Evolutionary conservation across 2,797 vertebrate genomes (phyloP).

Genomic region (Protosalanx chinensis): DNA sequence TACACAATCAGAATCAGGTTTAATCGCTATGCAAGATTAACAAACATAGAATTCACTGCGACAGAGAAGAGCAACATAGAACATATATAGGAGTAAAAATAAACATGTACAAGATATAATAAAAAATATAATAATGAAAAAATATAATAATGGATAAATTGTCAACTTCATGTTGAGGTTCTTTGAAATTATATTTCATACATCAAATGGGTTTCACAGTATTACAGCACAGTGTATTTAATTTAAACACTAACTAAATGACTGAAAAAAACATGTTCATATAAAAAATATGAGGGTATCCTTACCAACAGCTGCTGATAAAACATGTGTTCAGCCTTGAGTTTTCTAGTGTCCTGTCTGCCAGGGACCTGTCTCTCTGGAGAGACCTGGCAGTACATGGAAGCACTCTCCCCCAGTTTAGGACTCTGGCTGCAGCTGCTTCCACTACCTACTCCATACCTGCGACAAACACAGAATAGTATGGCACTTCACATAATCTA

Average conservation of each 20-base stretch:
- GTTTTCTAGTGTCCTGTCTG: slow-evolving; percentile 18
- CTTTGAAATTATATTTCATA: too few relatives aligned
- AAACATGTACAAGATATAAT: too few relatives aligned
- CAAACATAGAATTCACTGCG: too few relatives aligned
- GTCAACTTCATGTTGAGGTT: background rate
- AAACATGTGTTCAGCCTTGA: slow-evolving; percentile 72
- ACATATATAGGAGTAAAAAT: too few relatives aligned
- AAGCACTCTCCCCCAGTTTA: slow-evolving; percentile 68
- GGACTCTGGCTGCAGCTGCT: slow-evolving; percentile 63
- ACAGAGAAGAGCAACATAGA: too few relatives aligned
- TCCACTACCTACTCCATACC: slow-evolving; percentile 22
- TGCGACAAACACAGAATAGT: slow-evolving; percentile 5
- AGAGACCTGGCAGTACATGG: slow-evolving; percentile 63
- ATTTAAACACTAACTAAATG: background rate
- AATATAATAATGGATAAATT: background rate
- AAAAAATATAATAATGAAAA: too few relatives aligned
- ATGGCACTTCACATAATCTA: too few relatives aligned
- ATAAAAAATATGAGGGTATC: background rate
- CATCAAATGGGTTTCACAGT: background rate
- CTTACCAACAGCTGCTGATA: slow-evolving; percentile 87
- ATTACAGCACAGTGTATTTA: background rate
- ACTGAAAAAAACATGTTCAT: background rate
- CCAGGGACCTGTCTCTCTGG: slow-evolving; percentile 56
- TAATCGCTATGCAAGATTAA: too few relatives aligned
- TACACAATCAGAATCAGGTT: too few relatives aligned